These are phyloP conservation scores for Epistrophella euchroma DNA, from an alignment of 2,888 invertebrate genomes.

Conservation along the genomic window DNA sequence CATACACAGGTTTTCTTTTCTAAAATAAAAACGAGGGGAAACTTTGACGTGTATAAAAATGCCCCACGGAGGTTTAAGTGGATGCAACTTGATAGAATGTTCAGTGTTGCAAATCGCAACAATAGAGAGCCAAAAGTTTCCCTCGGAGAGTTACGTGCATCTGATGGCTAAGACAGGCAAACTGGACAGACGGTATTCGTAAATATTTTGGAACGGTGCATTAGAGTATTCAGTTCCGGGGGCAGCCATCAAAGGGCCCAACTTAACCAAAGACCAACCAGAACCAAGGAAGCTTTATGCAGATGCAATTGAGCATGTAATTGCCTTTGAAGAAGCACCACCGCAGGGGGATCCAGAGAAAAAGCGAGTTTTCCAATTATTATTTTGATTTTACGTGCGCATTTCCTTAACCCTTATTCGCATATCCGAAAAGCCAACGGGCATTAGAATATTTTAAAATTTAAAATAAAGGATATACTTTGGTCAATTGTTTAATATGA, in stretches of 20 bases:
- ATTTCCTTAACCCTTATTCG: constrained; percentile 10
- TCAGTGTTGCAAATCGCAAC: constrained; percentile 60
- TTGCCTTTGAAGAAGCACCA: constrained; percentile 55
- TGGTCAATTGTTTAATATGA: constrained; percentile 45
- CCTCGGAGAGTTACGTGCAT: constrained; percentile 62
- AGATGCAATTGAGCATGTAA: constrained; percentile 72
- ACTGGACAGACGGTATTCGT: constrained; percentile 37
- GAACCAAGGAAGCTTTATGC: constrained; percentile 39
- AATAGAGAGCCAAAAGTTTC: constrained; percentile 66
- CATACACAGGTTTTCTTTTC: background rate
- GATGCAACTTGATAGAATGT: constrained; percentile 35
- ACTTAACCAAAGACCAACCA: constrained; percentile 11
- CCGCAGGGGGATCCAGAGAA: constrained; percentile 33
- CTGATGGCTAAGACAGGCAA: constrained; percentile 66
- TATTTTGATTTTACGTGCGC: constrained; percentile 68
- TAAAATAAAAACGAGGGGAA: background rate
- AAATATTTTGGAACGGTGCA: constrained; percentile 1
- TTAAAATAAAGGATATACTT: constrained; percentile 63
- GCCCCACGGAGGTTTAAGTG: constrained; percentile 39
- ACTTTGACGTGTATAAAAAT: constrained; percentile 22
- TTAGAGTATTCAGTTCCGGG: background rate
- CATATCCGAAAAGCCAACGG: constrained; percentile 10
- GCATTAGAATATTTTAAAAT: constrained; percentile 67
- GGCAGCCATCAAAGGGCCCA: background rate
- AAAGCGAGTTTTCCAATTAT: constrained; percentile 67